A percentile compares a stretch with the other conserved stretches of the same genome.
Conservation (phyloP, 2,888 invertebrate species). For the Watsonalla binaria region DNA sequence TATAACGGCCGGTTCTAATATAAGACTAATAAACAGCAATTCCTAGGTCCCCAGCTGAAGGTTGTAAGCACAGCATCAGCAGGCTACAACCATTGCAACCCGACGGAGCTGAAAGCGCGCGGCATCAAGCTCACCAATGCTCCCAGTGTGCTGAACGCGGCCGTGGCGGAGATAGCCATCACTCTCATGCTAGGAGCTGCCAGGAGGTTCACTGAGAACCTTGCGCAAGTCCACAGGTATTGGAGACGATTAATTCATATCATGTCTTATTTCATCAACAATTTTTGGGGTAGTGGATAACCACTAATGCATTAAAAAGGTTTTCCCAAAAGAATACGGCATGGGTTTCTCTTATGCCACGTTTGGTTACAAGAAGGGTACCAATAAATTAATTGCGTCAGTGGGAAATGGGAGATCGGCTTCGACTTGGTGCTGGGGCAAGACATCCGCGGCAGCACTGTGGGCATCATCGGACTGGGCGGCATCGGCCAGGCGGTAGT, state of each 20-base stretch:
- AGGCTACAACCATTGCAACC: slow-evolving; percentile 92
- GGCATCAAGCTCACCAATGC: slow-evolving; percentile 90
- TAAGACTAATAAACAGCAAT: too few species aligned
- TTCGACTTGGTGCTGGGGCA: slow-evolving; percentile 88
- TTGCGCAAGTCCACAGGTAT: slow-evolving; percentile 82
- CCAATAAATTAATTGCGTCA: slow-evolving; percentile 30
- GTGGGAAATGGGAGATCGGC: slow-evolving; percentile 83
- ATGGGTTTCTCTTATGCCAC: not conserved
- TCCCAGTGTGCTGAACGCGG: slow-evolving; percentile 85
- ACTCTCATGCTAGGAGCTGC: slow-evolving; percentile 86
- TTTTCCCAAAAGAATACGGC: too few species aligned
- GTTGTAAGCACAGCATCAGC: slow-evolving; percentile 91
- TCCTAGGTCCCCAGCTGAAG: slow-evolving; percentile 83
- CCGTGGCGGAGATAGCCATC: slow-evolving; percentile 91
- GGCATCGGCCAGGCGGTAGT: slow-evolving; percentile 90
- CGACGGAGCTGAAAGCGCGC: slow-evolving; percentile 83
- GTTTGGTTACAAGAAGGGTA: not conserved
- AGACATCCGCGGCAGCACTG: slow-evolving; percentile 87
- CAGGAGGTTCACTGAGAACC: slow-evolving; percentile 88
- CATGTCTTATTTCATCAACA: too few species aligned
- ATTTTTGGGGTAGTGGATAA: too few species aligned
- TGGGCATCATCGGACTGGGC: slow-evolving; percentile 92
- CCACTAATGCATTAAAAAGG: too few species aligned
- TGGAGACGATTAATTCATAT: too few species aligned
- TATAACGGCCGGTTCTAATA: too few species aligned